A percentile compares a stretch with the other conserved stretches of the same genome.
Evolutionary conservation across 64 coral and sea anemone species (phyloP).

Genomic region (Montipora capricornis): DNA sequence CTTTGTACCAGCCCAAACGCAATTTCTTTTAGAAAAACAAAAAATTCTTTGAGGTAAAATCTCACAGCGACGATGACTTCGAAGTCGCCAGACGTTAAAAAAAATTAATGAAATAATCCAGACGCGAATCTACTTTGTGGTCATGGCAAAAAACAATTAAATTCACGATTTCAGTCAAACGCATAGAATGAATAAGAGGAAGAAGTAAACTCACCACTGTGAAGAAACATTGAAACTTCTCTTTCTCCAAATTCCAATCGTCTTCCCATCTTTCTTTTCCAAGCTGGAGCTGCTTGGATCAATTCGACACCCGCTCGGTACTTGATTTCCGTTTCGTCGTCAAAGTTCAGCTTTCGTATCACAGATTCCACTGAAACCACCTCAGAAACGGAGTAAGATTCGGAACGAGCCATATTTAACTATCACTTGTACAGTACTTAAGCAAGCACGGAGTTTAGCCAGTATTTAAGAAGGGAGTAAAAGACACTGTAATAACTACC

Average conservation of each 20-base stretch:
- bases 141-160: too few relatives aligned
- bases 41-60: too few relatives aligned
- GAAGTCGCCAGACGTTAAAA: too few relatives aligned
- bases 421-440: not conserved
- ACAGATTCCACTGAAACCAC: not conserved
- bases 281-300: not conserved
- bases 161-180: not conserved
- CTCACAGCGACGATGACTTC: too few relatives aligned
- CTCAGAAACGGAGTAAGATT: not conserved
- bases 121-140: too few relatives aligned
- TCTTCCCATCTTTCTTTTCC: not conserved
- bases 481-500: too few relatives aligned
- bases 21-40: too few relatives aligned
- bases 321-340: not conserved
- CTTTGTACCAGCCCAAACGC: too few relatives aligned
- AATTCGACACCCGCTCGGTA: not conserved
- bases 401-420: not conserved
- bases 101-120: too few relatives aligned
- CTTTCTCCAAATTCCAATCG: conserved; percentile 28
- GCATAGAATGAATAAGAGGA: not conserved
- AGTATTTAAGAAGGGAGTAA: too few relatives aligned
- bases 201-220: not conserved
- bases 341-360: conserved; percentile 17
- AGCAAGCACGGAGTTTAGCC: too few relatives aligned
- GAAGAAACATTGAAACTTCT: not conserved